Evolutionary conservation across 2,888 invertebrate genomes (phyloP).

Genomic region (Caenorhabditis panamensis): DNA sequence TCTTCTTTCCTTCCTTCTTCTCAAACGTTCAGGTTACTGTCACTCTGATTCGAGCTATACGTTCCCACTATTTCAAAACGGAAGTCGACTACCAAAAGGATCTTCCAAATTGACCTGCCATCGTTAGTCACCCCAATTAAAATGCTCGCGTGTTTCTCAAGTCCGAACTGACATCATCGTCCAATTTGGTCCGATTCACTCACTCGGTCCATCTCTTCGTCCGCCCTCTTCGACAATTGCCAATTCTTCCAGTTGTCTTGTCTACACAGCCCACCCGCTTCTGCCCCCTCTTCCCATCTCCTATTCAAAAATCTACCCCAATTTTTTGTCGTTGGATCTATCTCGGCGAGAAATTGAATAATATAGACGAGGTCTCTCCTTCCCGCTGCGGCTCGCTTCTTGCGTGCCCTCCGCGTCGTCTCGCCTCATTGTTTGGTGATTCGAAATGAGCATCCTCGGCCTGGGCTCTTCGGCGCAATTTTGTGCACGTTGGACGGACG

Average conservation of each 20-base stretch:
- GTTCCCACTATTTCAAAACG: no score
- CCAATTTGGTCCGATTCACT: conserved; percentile 45
- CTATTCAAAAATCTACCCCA: conserved; percentile 38
- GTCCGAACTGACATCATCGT: conserved; percentile 28
- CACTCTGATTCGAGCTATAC: no score
- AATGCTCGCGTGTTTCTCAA: conserved; percentile 11
- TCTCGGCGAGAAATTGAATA: conserved; percentile 53
- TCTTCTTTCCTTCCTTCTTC: conserved; percentile 4
- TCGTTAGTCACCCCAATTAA: conserved; percentile 5
- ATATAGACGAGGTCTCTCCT: conserved; percentile 31
- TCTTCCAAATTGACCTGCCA: no score
- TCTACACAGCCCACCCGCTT: not conserved
- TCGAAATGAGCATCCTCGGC: conserved; percentile 45
- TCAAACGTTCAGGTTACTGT: no score
- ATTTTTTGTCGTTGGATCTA: conserved; percentile 28
- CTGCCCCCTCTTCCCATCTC: conserved; percentile 11
- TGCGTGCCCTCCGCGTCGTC: conserved; percentile 8
- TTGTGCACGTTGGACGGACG: conserved; percentile 35
- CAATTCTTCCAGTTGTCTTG: conserved; percentile 28
- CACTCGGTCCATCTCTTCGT: not conserved
- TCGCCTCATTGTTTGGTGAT: conserved; percentile 49
- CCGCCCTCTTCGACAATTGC: conserved; percentile 3
- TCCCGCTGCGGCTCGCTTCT: conserved; percentile 17
- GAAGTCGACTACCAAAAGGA: no score
- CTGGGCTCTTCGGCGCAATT: conserved; percentile 47